Conservation (phyloP, 2,888 invertebrate genomes). For the Eumerus sabulonum region DNA sequence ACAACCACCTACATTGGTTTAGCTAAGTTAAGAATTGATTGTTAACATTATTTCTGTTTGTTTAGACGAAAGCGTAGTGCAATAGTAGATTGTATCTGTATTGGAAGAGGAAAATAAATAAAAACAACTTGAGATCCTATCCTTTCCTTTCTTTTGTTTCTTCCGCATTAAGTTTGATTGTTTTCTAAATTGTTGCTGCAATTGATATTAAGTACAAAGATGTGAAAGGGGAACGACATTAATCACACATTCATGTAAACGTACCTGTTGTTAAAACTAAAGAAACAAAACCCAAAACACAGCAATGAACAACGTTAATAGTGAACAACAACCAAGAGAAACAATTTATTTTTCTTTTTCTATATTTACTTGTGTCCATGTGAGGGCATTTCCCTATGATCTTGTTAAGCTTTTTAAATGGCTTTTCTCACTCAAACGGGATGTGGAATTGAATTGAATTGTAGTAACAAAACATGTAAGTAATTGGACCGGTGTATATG, state of each 20-base stretch:
- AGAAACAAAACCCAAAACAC: too few relatives aligned
- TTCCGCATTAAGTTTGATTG: too few relatives aligned
- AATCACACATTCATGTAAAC: constrained; percentile 30
- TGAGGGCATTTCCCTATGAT: too few relatives aligned
- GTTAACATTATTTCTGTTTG: neutral
- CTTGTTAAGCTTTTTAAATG: constrained; percentile 45
- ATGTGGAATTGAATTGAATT: too few relatives aligned
- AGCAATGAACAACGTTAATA: constrained; percentile 5
- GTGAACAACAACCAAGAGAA: constrained; percentile 14
- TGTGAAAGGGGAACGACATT: constrained; percentile 2
- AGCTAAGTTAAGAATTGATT: neutral
- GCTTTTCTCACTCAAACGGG: constrained; percentile 40
- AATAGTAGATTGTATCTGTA: constrained; percentile 43
- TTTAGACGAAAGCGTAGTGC: constrained; percentile 24
- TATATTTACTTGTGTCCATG: constrained; percentile 58
- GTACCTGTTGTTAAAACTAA: constrained; percentile 55
- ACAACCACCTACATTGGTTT: too few relatives aligned
- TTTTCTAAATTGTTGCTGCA: constrained; percentile 54
- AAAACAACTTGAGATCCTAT: constrained; percentile 27
- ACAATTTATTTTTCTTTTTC: constrained; percentile 54
- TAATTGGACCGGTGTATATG: neutral
- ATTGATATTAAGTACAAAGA: constrained; percentile 56
- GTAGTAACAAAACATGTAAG: too few relatives aligned
- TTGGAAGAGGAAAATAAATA: constrained; percentile 17
- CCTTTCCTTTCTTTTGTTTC: too few relatives aligned